These are phyloP conservation scores for Euphonia xanthogaster DNA, from an alignment of 2,797 vertebrate species.

Conservation along the genomic window DNA sequence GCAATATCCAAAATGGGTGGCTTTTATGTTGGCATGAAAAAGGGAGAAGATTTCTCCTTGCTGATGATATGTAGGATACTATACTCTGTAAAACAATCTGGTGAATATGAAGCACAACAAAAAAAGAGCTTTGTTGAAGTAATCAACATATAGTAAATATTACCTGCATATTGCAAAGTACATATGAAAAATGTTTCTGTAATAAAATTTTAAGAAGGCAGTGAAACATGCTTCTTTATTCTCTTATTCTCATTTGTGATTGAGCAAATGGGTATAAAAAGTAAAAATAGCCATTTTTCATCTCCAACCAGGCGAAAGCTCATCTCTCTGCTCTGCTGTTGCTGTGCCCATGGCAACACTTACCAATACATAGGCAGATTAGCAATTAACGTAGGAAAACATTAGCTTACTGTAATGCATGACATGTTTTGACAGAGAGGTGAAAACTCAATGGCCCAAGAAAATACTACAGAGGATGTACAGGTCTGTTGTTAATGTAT, in stretches of 20 bases:
- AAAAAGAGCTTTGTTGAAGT: background rate
- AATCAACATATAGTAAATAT: background rate
- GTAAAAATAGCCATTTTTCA: slow-evolving; percentile 42
- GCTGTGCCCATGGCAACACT: slow-evolving; percentile 54
- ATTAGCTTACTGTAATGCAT: background rate
- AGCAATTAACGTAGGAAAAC: slow-evolving; percentile 1
- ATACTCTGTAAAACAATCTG: background rate
- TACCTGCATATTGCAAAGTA: background rate
- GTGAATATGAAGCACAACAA: background rate
- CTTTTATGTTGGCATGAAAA: background rate
- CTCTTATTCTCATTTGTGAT: background rate
- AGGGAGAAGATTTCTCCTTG: background rate
- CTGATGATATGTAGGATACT: background rate
- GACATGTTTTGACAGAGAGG: background rate
- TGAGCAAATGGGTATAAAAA: background rate
- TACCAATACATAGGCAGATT: background rate
- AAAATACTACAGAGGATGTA: background rate
- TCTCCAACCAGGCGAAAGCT: slow-evolving; percentile 19
- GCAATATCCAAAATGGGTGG: background rate
- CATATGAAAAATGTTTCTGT: background rate
- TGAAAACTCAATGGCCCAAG: background rate
- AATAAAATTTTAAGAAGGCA: background rate
- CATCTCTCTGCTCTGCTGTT: slow-evolving; percentile 8
- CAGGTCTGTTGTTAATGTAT: background rate
- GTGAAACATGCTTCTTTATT: slow-evolving; percentile 1